These are phyloP conservation scores for Toxostoma redivivum DNA, from an alignment of 2,113 vertebrate genomes.

Conservation along the genomic window DNA sequence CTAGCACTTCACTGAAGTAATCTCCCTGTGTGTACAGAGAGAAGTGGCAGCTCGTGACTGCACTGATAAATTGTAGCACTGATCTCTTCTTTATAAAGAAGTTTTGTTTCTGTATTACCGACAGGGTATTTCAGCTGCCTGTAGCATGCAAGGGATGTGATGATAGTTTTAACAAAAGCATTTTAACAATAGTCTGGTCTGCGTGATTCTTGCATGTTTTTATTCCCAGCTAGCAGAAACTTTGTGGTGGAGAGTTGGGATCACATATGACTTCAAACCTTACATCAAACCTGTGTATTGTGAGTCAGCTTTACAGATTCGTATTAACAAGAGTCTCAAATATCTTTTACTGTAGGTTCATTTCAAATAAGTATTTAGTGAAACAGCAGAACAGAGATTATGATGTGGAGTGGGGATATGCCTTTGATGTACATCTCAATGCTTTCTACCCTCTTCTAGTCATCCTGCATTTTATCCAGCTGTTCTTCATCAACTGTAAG, in stretches of 20 bases:
- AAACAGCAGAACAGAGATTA: slow-evolving; percentile 86
- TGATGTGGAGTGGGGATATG: slow-evolving; percentile 98
- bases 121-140: background rate
- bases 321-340: background rate
- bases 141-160: background rate
- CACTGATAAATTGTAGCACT: background rate
- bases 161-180: background rate
- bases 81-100: background rate
- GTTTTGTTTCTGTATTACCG: background rate
- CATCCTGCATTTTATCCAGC: slow-evolving; percentile 95
- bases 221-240: background rate
- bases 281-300: background rate
- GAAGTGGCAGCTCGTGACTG: background rate
- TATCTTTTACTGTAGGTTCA: slow-evolving; percentile 73
- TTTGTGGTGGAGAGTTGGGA: background rate
- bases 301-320: background rate
- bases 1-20: background rate
- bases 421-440: slow-evolving; percentile 96
- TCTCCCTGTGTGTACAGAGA: background rate
- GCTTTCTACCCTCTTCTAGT: slow-evolving; percentile 96
- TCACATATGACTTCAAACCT: accelerated
- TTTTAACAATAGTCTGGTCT: background rate
- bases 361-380: slow-evolving; percentile 92
- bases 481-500: slow-evolving; percentile 99
- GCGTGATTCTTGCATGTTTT: background rate